These are phyloP conservation scores for Apistogramma diplotaenia DNA, from an alignment of 2,113 vertebrate genomes.

Conservation along the genomic window DNA sequence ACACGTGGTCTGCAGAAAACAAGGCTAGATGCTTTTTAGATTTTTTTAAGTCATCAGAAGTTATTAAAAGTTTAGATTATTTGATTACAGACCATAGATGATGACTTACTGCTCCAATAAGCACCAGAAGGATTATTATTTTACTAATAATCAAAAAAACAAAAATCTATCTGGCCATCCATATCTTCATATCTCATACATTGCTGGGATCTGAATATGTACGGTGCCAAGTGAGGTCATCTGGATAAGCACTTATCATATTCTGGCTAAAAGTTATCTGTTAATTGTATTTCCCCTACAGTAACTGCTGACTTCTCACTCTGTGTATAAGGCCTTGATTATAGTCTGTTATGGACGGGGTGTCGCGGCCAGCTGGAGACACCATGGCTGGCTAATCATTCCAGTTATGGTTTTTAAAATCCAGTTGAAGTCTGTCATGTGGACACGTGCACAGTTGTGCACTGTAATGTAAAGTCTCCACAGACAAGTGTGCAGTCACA, in stretches of 20 bases:
- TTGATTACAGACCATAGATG: background rate
- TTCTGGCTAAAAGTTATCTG: background rate
- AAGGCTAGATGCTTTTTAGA: background rate
- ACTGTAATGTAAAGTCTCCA: no score
- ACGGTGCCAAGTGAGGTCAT: background rate
- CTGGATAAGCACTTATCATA: background rate
- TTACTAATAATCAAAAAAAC: background rate
- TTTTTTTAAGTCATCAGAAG: background rate
- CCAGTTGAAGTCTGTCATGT: background rate
- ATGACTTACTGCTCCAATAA: background rate
- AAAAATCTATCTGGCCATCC: background rate
- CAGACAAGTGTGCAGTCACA: background rate
- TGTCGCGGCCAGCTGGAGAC: background rate
- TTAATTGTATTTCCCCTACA: background rate
- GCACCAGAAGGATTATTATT: background rate
- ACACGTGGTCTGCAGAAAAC: slow-evolving; percentile 15
- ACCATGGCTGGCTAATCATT: background rate
- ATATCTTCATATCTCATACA: background rate
- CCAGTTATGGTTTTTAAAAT: background rate
- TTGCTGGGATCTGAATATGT: background rate
- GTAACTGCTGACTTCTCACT: background rate
- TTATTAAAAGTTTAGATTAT: background rate
- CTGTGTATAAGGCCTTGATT: background rate
- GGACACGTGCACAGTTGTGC: background rate
- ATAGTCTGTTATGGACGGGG: background rate